Base-by-base conservation (phyloP, 2,797 vertebrate genomes). In the Microctenopoma steveboyesi region DNA sequence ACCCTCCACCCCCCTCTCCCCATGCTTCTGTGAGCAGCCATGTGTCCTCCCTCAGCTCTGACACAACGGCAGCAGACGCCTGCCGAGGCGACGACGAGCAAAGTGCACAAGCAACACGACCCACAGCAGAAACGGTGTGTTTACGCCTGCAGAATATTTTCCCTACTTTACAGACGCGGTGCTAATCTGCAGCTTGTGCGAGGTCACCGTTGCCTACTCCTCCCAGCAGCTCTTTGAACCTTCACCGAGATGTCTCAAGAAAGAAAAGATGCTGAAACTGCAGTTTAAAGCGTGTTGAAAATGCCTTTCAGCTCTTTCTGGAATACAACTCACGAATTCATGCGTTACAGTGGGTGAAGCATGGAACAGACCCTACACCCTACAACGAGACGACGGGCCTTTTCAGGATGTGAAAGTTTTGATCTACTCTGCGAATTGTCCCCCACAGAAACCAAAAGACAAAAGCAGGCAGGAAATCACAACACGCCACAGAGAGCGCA, bases 341-440 rank as follows among this genome's bases (percentile, higher is more conserved):
- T 58, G 56, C 56, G 51, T 59, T 72, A 39, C 49, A 50, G 64
- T 77, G 81, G 3, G 70, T 57, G 46, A 64, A 43, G 13, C 46
- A 22, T 22, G 22, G 22, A 22, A 22, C 22, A 22, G 22, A 22
- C 22, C 22, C n/a, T 12, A 64, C 69, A 40, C 68, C 55, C 48
- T 13, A 3, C 63, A 22, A 37, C 45, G 11, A 54, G 57, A 68
- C 47, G 73, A 65, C 2, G 15, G 7, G 37, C 46, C 48, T 43
- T 56, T 62, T 43, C 22, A 57, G 67, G 76, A 85, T 83, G 78
- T 83, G 74, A 79, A 81, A 65, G 66, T 59, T 64, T 67, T 59
- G 13, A 61, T 33, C 43, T 43, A 14, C 30, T 15, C 12, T 40
- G 52, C 60, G 66, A 68, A 78, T 68, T 16, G 5, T 10, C 12